Percentiles rank a stretch among this genome's conserved stretches.
Conservation (phyloP, 1,140 invertebrate genomes). For the Drosophila eugracilis region DNA sequence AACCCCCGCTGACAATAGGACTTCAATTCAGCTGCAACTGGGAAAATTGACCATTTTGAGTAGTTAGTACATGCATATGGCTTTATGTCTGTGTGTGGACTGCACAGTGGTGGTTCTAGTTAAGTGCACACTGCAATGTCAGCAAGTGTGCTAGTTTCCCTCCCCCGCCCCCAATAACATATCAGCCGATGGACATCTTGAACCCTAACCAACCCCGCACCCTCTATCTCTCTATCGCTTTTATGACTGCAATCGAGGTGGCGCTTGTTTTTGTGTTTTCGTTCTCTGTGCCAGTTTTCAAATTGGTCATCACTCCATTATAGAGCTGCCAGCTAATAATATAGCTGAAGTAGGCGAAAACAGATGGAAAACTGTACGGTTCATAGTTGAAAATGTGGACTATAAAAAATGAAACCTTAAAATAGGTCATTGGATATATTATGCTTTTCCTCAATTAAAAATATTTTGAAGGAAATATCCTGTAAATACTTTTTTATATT, state of each 20-base stretch:
- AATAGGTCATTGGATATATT: background rate
- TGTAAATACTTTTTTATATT: too few species aligned
- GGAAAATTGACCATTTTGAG: slow-evolving; percentile 36
- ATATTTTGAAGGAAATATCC: too few species aligned
- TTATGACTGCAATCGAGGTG: slow-evolving; percentile 41
- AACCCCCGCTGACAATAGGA: slow-evolving; percentile 33
- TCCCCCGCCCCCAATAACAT: slow-evolving; percentile 7
- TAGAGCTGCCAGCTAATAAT: background rate
- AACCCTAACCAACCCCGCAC: slow-evolving; percentile 20
- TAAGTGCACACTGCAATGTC: slow-evolving; percentile 43
- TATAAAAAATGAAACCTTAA: background rate
- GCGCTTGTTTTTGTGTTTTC: slow-evolving; percentile 44
- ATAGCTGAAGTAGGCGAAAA: slow-evolving; percentile 2
- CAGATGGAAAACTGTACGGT: background rate
- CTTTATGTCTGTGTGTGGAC: background rate
- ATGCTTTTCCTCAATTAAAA: background rate
- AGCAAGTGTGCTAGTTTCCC: slow-evolving; percentile 49
- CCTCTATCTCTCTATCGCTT: slow-evolving; percentile 1
- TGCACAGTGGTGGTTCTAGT: slow-evolving; percentile 49
- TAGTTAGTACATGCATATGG: slow-evolving; percentile 14
- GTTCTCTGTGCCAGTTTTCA: slow-evolving; percentile 25
- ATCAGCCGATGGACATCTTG: slow-evolving; percentile 36
- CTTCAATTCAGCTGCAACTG: slow-evolving; percentile 30
- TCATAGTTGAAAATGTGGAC: background rate
- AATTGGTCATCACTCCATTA: slow-evolving; percentile 30